Base-by-base conservation (phyloP, 2,113 vertebrate genomes). In the Camelus bactrianus region DNA sequence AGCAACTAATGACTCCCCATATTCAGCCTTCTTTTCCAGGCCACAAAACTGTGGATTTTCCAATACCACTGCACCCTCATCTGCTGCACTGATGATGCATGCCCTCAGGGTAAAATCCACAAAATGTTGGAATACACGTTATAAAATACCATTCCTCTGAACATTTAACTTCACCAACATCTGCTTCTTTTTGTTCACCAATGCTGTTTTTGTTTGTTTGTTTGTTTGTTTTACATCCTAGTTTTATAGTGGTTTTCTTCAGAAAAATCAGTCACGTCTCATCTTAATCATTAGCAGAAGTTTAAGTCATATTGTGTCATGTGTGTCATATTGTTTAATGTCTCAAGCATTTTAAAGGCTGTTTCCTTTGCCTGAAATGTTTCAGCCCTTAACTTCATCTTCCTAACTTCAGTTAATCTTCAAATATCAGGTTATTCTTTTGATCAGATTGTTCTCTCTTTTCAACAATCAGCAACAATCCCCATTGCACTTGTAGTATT, bases 1-100 rank as follows among this genome's bases (percentile, higher is more conserved):
- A 81, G 16, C 11, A 85, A 22, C 1, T 9, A 54, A 4, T 22
- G 2, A 77, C 26, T 87, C 16, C 15, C 8, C 6, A 81, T 35
- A 48, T 86, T 35, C 24, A 35, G 5, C 32, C 91, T 6, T 82
- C 14, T 32, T 80, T 73, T 38, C 48, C 26, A 65, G 19, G 42
- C 14, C 46, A 69, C 13, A 77, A 62, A 89, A 22, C 69, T 70
- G 5, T 15, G 20, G 26, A 48, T 15, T 79, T 79, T 14, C 38
- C 6, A 79, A 2, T 14, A 9, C 8, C 5, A 8, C 13, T 58
- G 0, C 2, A 20, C 3, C 11, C 20, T 90, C 26, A 48, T 32
- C 30, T 42, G 20, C 13, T 56, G 1, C 32, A 60, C 6, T 22
- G 22, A 82, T 7, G 12, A 28, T 50, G 5, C 26, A 50, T 50